These are phyloP conservation scores for Amphipoea lucens DNA, from an alignment of 2,888 invertebrate species.

Conservation along the genomic window DNA sequence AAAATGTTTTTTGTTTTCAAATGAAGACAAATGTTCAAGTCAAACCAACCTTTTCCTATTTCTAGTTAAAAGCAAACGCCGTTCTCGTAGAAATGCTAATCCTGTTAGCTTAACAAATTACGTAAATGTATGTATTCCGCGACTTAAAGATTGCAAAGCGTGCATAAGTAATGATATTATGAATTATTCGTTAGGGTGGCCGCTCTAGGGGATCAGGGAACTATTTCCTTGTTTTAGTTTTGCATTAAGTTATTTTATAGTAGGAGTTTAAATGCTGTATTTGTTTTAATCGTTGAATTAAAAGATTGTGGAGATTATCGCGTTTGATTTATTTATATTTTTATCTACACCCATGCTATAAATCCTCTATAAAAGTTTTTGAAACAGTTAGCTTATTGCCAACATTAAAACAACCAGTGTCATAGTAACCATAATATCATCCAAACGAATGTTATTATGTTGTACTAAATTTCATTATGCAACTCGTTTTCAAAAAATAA, in stretches of 20 bases:
- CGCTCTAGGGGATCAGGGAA: conserved; percentile 1
- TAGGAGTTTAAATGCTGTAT: not conserved
- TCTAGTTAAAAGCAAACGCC: conserved; percentile 5
- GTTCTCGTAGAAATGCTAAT: conserved; percentile 36
- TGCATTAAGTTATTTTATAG: conserved; percentile 5
- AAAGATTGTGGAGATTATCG: not conserved
- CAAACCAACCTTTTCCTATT: not conserved
- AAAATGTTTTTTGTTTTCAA: not conserved
- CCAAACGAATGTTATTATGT: too few species aligned
- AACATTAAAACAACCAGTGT: too few species aligned
- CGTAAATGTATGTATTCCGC: conserved; percentile 42
- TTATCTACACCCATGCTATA: too few species aligned
- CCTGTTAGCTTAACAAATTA: conserved; percentile 37
- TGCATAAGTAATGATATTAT: conserved; percentile 47
- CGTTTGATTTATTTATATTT: not conserved
- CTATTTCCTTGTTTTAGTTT: conserved; percentile 19
- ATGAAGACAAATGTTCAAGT: not conserved
- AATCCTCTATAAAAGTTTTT: too few species aligned
- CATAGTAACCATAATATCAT: too few species aligned
- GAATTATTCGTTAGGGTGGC: conserved; percentile 43
- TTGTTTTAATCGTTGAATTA: not conserved
- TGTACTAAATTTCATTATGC: too few species aligned
- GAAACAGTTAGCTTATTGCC: too few species aligned
- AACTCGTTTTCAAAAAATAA: too few species aligned
- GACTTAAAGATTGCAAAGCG: conserved; percentile 43